Base-by-base conservation (phyloP, 2,888 invertebrate species). In the Elmis aenea region DNA sequence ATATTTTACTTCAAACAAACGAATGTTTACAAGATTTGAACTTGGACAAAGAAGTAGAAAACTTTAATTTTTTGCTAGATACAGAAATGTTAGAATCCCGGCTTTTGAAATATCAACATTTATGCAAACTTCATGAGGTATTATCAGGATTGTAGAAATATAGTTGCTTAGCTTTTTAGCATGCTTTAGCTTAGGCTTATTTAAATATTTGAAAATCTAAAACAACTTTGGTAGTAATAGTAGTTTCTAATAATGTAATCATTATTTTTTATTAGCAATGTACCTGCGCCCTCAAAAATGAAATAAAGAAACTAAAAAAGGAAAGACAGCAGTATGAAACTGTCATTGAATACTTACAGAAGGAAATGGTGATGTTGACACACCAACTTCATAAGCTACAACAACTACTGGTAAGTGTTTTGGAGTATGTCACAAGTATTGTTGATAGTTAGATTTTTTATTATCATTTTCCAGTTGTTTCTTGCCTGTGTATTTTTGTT, bases 31-130 rank as follows among this genome's bases (percentile, higher is more conserved):
- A 59, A 48, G 64, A 68, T 26, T 39, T 58, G 13, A 65, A 61
- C 48, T 58, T 65, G 20, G 51, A 55, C 21, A 42, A 67, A 16
- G 67, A 67, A 55, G 51, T 65, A n/a, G 59, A 59, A 12, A 59
- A 64, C 34, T 63, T 64, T 36, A 54, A 59, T 32, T 57, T 51
- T 28, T 40, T 62, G 6, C 66, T 67, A 45, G 67, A 68, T 45
- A 42, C 63, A 6, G 55, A 57, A 18, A 47, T 58, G 26, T 48
- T 64, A 33, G 66, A 67, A 42, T 45, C 50, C 21, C 59, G 59
- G 38, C 39, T 67, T 15, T 38, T 51, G 36, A 64, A 65, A 34
- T 65, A 67, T 51, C 61, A 65, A 47, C 46, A 33, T 25, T 44
- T 57, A 33, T 55, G 53, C 24, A 59, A 55, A 38, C 21, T 34